phyloP scores from a whole-genome alignment of 1,140 invertebrate species.

The Scaptomyza hsui region DNA sequence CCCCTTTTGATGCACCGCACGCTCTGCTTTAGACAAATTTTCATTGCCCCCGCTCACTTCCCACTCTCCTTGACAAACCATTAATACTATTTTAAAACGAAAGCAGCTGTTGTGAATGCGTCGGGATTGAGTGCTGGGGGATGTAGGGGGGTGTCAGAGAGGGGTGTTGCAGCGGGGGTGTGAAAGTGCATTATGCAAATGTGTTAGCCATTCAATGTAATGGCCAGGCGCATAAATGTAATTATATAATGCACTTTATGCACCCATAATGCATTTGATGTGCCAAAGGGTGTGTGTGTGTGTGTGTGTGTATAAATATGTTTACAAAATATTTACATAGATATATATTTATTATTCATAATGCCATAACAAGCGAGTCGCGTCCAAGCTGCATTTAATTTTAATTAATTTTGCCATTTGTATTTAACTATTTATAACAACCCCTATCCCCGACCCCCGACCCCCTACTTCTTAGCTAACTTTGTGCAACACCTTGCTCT shows the following conservation, averaged over 20 bases:
- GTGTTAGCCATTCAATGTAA: slow-evolving; percentile 71
- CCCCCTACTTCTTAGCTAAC: not conserved
- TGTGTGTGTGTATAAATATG: slow-evolving; percentile 27
- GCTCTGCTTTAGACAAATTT: not conserved
- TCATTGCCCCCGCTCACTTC: not conserved
- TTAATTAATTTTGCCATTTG: slow-evolving; percentile 72
- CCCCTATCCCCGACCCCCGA: not conserved
- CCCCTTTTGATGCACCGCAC: not conserved
- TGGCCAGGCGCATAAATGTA: slow-evolving; percentile 67
- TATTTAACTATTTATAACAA: slow-evolving; percentile 42
- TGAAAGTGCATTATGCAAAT: slow-evolving; percentile 54
- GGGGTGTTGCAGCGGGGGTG: no score
- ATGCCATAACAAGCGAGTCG: slow-evolving; percentile 33
- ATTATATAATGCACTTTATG: slow-evolving; percentile 61
- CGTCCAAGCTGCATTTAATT: slow-evolving; percentile 45
- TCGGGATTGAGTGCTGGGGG: not conserved
- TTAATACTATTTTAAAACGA: slow-evolving; percentile 23
- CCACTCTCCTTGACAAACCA: not conserved
- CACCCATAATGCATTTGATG: slow-evolving; percentile 9
- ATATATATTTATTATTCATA: slow-evolving; percentile 61
- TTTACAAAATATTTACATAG: slow-evolving; percentile 40
- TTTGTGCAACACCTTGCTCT: no score
- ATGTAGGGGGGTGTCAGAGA: not conserved
- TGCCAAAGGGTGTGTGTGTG: not conserved
- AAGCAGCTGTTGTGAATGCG: slow-evolving; percentile 27